These are phyloP conservation scores for Chesias legatella DNA, from an alignment of 2,888 invertebrate genomes.

Conservation along the genomic window DNA sequence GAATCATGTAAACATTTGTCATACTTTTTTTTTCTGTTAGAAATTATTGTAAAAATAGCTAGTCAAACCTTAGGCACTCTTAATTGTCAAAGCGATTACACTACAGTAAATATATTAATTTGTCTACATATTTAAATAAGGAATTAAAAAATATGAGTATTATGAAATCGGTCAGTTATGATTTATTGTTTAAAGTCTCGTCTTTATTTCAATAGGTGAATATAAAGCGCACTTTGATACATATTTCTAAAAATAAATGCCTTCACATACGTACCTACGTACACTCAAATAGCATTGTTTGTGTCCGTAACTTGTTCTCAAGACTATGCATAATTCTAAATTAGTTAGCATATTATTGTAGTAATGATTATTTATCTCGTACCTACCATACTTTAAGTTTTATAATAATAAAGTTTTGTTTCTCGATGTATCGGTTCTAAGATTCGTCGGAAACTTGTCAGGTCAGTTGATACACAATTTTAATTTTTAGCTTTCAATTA, in stretches of 20 bases:
- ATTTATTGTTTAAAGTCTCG: too few species aligned
- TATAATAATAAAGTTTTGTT: conserved; percentile 42
- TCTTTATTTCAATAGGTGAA: too few species aligned
- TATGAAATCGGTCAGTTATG: conserved; percentile 5
- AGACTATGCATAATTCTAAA: conserved; percentile 66
- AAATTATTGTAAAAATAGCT: conserved; percentile 43
- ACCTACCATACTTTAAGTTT: conserved; percentile 50
- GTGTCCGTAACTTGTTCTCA: conserved; percentile 43
- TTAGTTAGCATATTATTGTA: conserved; percentile 39
- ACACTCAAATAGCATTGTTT: conserved; percentile 39
- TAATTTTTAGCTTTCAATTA: conserved; percentile 48
- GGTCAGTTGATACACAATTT: conserved; percentile 73
- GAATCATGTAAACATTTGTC: conserved; percentile 34
- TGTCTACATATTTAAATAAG: conserved; percentile 30
- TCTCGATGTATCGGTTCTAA: conserved; percentile 67
- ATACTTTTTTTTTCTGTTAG: conserved; percentile 31
- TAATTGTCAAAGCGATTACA: conserved; percentile 31
- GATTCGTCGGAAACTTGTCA: conserved; percentile 55
- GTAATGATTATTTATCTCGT: conserved; percentile 57
- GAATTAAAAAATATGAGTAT: conserved; percentile 7
- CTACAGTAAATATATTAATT: conserved; percentile 8
- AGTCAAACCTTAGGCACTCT: conserved; percentile 53
- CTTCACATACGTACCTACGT: conserved; percentile 32
- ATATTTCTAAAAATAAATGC: conserved; percentile 35
- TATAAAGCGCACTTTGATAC: conserved; percentile 13